Evolutionary conservation across 2,113 vertebrate species (phyloP).

Genomic region (Chitala chitala): DNA sequence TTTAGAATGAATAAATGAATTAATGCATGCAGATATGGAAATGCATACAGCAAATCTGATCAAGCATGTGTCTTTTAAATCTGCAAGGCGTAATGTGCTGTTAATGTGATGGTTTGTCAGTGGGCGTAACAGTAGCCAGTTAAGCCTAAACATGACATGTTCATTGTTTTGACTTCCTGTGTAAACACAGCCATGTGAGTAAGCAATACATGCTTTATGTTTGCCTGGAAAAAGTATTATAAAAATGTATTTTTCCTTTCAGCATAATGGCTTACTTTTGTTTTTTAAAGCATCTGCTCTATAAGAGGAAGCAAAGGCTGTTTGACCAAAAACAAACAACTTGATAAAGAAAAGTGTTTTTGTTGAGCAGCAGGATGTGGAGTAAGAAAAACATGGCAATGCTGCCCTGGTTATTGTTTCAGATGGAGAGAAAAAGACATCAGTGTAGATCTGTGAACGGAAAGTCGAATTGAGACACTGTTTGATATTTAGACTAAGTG

Average conservation of each 20-base stretch:
- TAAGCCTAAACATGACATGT: too few species aligned
- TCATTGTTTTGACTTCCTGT: not conserved
- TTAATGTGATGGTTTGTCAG: not conserved
- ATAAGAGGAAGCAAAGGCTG: slow-evolving; percentile 17
- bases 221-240: not conserved
- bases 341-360: slow-evolving; percentile 40
- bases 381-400: too few species aligned
- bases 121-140: not conserved
- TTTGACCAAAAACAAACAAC: slow-evolving; percentile 42
- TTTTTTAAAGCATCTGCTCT: not conserved
- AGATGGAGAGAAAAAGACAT: too few species aligned
- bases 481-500: not conserved
- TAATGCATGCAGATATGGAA: not conserved
- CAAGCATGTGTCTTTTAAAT: not conserved
- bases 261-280: not conserved
- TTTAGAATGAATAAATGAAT: too few species aligned
- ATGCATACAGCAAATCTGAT: not conserved
- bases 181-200: not conserved
- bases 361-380: slow-evolving; percentile 36
- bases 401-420: too few species aligned
- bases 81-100: too few species aligned
- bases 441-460: too few species aligned
- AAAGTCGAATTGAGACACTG: too few species aligned
- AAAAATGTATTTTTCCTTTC: not conserved
- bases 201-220: not conserved